Base-by-base conservation (phyloP, 2,797 vertebrate genomes). In the Acanthurus leucopareius region DNA sequence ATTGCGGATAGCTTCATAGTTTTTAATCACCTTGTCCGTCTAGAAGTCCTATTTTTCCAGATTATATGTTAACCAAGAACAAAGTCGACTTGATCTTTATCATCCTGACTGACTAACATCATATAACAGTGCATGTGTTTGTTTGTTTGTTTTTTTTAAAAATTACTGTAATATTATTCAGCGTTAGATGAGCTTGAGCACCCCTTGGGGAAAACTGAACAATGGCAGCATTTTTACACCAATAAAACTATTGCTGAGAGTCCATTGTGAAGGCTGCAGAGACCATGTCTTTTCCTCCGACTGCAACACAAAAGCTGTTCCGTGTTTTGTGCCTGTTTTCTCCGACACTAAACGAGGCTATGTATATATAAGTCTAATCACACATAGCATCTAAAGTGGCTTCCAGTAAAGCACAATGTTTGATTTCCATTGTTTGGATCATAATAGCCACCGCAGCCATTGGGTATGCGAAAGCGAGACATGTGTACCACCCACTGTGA, bases 381-480 rank as follows among this genome's bases (percentile, higher is more conserved):
- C 76, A 75, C 88, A 92, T 89, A 90, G 85, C 93, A 96, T 96
- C 95, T 94, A 87, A 90, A 94, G 92, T 91, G 90, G 80, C 84
- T 93, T 92, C 93, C 93, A 94, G 93, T 91, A 92, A 92, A 60
- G 64, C 85, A 83, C 75, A 76, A 91, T 91, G 92, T 94, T 95
- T 89, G 76, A 95, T 94, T 93, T 92, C 93, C 89, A 95, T 96
- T 96, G 95, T 96, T 93, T 92, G 76, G 73, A 49, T 89, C 88
- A 95, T 93, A 95, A 95, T 94, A 90, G 91, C 73, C 85, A 86
- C 75, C 40, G 59, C 82, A 73, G 91, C 82, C 66, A 76, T 51
- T 83, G 84, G 85, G 81, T 87, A 91, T 87, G 92, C 76, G 60
- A 76, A 77, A 84, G 83, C 61, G 61, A 74, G 88, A 91, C 91